A percentile compares a stretch with the other conserved stretches of the same genome.
Evolutionary conservation across 2,888 invertebrate genomes (phyloP).

Genomic region (Drosophila mimetica): DNA sequence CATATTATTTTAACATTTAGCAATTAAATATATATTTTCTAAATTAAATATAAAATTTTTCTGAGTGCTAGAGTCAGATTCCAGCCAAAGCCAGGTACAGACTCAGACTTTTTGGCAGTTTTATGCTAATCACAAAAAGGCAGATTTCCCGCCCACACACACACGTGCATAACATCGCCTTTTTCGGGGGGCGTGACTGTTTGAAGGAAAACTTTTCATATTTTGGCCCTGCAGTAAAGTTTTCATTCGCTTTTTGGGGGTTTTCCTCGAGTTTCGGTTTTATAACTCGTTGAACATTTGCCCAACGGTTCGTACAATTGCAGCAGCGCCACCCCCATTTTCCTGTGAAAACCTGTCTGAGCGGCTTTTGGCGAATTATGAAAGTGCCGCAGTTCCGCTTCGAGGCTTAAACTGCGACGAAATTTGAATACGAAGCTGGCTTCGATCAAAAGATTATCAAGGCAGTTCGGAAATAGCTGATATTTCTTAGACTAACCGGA

Average conservation of each 20-base stretch:
- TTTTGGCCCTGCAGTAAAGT: conserved; percentile 62
- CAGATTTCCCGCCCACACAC: conserved; percentile 44
- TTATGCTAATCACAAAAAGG: conserved; percentile 78
- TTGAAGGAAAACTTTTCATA: conserved; percentile 71
- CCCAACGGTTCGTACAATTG: conserved; percentile 72
- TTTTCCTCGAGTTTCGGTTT: conserved; percentile 47
- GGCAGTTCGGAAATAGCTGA: neutral
- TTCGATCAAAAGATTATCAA: conserved; percentile 19
- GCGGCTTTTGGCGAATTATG: conserved; percentile 69
- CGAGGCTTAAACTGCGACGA: conserved; percentile 6
- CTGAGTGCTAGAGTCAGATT: conserved; percentile 37
- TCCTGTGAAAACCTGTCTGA: conserved; percentile 33
- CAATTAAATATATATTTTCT: neutral
- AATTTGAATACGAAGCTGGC: conserved; percentile 29
- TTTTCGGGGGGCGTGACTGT: conserved; percentile 22
- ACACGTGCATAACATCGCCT: conserved; percentile 14
- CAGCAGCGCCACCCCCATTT: neutral
- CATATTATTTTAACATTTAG: neutral
- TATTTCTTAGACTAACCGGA: neutral
- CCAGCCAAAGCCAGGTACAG: conserved; percentile 22
- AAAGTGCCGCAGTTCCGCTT: conserved; percentile 56
- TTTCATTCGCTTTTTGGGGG: conserved; percentile 43
- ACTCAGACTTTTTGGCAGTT: conserved; percentile 72
- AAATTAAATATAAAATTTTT: conserved; percentile 40
- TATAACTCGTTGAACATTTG: conserved; percentile 73